phyloP scores from a whole-genome alignment of 53 echinoderm and acorn worm species.

The Zoroaster sp. region DNA sequence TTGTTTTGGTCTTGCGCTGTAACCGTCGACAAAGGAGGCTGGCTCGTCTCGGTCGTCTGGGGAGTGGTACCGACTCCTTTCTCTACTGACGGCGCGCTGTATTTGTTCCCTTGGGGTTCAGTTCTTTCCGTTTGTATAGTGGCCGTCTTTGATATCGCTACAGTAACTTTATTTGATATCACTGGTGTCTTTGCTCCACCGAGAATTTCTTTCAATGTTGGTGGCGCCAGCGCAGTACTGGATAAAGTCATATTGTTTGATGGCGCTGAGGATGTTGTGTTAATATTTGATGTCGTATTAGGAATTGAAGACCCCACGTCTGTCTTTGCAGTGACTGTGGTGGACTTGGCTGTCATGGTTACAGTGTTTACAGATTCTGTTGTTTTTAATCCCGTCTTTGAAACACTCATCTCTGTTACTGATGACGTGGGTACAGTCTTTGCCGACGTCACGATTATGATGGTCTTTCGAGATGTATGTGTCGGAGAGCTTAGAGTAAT shows the following conservation, averaged over 20 bases:
- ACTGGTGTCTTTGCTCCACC: neutral
- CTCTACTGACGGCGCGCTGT: neutral
- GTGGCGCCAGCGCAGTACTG: neutral
- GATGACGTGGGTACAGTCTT: conserved; percentile 1
- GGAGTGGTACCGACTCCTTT: neutral
- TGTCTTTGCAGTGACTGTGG: neutral
- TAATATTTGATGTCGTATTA: neutral
- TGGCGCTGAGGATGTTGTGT: neutral
- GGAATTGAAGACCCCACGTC: neutral
- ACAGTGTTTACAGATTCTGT: neutral
- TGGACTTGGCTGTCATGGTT: neutral
- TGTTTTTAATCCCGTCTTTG: neutral
- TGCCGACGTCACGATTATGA: conserved; percentile 3
- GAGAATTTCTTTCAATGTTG: neutral
- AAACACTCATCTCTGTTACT: neutral
- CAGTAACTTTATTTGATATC: neutral
- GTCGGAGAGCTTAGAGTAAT: neutral
- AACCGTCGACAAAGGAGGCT: neutral
- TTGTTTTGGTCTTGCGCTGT: neutral
- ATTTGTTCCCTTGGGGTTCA: neutral
- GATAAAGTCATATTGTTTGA: neutral
- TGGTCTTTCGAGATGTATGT: neutral
- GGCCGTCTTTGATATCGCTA: neutral
- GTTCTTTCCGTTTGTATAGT: neutral
- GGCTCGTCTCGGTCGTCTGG: neutral